Base-by-base conservation (phyloP, 2,113 vertebrate species). In the Scopus umbretta region DNA sequence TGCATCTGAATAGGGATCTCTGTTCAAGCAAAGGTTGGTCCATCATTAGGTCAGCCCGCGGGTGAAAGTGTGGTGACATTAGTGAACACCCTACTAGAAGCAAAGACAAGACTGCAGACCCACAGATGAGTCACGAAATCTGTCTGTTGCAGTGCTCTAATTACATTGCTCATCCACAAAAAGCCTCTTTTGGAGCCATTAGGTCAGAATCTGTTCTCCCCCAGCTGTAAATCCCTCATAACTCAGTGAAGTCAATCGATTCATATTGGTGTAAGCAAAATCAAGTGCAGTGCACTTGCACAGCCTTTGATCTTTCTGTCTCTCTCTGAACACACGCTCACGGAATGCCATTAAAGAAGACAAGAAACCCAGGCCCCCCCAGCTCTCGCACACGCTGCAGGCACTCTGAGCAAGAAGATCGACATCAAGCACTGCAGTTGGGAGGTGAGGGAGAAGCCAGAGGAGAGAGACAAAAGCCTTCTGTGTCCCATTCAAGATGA, bases 241-340 rank as follows among this genome's bases (percentile, higher is more conserved):
- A 95, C 91, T 85, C 53, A 8, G 95, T 82, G 84, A 95, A 94
- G 95, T 95, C 94, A 96, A 95, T 95, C 78, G 50, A 95, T 96
- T 96, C 91, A 88, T 87, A 96, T 53, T 93, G 96, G 96, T 96
- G 96, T 96, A 95, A 96, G 96, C 95, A 95, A 95, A 97, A 92
- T 73, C 89, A 92, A 91, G 71, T 5, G 3, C 92, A 52, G 53
- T 70, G 50, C 85, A 70, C 80, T 91, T 78, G 53, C 78, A 82
- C 73, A 94, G 93, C 87, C 81, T 95, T 95, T 97, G 92, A 95
- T 96, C 88, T 90, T 87, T 91, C 83, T 49, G 19, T 34, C 81
- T 93, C 45, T n/a, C 86, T 85, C 92, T 67, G 86, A 90, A 68
- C 63, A 76, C 38, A 80, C 82, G 70, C 89, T 66, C 91, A 56